These are phyloP conservation scores for Lottia gigantea DNA, from an alignment of 2,888 invertebrate genomes.

Conservation along the genomic window DNA sequence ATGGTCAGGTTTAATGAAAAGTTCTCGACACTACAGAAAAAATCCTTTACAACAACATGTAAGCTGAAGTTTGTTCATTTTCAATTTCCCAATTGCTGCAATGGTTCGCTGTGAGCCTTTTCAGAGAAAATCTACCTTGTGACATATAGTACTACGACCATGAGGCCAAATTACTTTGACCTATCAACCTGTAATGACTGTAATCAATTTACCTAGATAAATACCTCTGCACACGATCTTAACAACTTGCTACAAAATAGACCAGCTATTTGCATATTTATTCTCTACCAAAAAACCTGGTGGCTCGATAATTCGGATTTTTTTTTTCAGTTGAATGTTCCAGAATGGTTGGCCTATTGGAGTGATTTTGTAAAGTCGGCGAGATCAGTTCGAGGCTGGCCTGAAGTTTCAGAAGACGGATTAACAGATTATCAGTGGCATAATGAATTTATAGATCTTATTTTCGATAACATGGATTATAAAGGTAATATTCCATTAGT, in stretches of 20 bases:
- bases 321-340: conserved; percentile 23
- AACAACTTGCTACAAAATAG: no score
- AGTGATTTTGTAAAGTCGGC: conserved; percentile 31
- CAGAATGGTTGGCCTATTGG: conserved; percentile 31
- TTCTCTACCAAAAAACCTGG: no score
- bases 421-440: conserved; percentile 28
- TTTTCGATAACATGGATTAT: conserved; percentile 28
- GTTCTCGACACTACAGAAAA: conserved; percentile 24
- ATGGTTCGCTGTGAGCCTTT: no score
- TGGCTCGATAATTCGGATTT: background rate
- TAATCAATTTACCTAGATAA: no score
- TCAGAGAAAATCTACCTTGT: no score
- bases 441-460: conserved; percentile 27
- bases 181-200: no score
- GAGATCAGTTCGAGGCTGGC: conserved; percentile 21
- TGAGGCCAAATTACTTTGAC: no score
- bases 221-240: no score
- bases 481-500: conserved; percentile 20
- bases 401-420: conserved; percentile 22
- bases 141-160: no score
- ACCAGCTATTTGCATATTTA: no score
- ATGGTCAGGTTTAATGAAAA: conserved; percentile 28
- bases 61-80: conserved; percentile 1
- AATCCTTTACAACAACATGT: conserved; percentile 25
- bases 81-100: no score